phyloP scores from a whole-genome alignment of 2,888 invertebrate species.

The Drosophila subquinaria region DNA sequence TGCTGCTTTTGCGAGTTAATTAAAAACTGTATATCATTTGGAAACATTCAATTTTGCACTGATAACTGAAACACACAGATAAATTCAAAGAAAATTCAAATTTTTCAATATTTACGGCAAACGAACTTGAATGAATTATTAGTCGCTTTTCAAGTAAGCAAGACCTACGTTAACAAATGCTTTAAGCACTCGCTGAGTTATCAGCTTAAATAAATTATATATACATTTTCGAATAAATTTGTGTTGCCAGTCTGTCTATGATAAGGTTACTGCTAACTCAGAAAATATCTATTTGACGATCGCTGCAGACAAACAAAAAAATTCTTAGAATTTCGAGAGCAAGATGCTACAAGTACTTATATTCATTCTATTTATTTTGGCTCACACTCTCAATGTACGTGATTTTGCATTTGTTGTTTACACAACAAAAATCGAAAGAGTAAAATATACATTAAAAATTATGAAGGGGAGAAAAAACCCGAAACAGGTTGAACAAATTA shows the following conservation, averaged over 20 bases:
- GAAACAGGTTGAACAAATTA: conserved; percentile 15
- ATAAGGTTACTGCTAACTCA: conserved; percentile 16
- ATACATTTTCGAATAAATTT: neutral
- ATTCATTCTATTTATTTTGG: neutral
- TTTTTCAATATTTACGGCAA: neutral
- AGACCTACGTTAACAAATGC: conserved; percentile 51
- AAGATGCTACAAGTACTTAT: conserved; percentile 5
- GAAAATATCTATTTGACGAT: conserved; percentile 14
- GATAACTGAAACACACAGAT: conserved; percentile 38
- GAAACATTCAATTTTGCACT: conserved; percentile 29
- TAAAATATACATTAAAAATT: conserved; percentile 18
- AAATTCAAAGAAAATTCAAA: neutral
- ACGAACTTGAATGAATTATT: neutral
- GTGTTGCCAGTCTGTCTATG: neutral
- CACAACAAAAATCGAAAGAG: neutral
- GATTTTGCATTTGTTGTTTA: conserved; percentile 36
- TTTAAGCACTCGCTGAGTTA: neutral
- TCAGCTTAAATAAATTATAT: conserved; percentile 1
- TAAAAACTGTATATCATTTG: conserved; percentile 60
- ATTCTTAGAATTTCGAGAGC: conserved; percentile 40
- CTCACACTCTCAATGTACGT: neutral
- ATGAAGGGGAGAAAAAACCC: neutral
- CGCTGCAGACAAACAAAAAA: conserved; percentile 32
- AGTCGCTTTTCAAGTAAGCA: conserved; percentile 10
- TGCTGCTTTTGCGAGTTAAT: conserved; percentile 37